phyloP scores from a whole-genome alignment of 2,888 invertebrate genomes.

The Ochropacha duplaris region DNA sequence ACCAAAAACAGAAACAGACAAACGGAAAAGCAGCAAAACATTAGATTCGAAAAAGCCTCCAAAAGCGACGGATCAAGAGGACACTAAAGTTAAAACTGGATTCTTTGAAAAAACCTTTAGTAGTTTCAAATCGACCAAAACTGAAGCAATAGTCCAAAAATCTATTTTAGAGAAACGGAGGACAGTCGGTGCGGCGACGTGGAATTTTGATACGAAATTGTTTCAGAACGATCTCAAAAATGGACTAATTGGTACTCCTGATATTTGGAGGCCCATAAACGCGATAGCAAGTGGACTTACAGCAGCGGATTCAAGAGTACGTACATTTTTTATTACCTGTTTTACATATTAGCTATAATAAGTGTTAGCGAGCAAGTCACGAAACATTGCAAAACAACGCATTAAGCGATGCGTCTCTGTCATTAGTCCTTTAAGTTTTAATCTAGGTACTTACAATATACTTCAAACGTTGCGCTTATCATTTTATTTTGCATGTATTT shows the following conservation, averaged over 20 bases:
- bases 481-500: too few relatives aligned
- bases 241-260: constrained; percentile 85
- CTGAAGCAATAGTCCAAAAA: constrained; percentile 72
- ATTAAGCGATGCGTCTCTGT: too few relatives aligned
- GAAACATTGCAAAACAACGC: not conserved
- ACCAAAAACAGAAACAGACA: constrained; percentile 67
- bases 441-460: too few relatives aligned
- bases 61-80: constrained; percentile 71
- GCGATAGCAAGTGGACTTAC: constrained; percentile 85
- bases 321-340: constrained; percentile 23
- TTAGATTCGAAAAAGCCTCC: constrained; percentile 58
- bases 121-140: constrained; percentile 73
- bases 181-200: constrained; percentile 87
- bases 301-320: constrained; percentile 78
- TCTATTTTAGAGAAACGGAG: constrained; percentile 84
- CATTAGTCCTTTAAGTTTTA: not conserved
- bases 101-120: constrained; percentile 78
- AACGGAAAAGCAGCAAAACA: constrained; percentile 61
- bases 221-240: constrained; percentile 85
- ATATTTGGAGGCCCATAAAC: constrained; percentile 87
- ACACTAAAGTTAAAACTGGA: constrained; percentile 72
- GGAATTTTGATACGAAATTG: constrained; percentile 85
- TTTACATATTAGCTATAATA: not conserved
- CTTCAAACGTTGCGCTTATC: too few relatives aligned
- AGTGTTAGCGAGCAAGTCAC: not conserved